Conservation (phyloP, 2,797 vertebrate genomes). For the Hipposideros larvatus region DNA sequence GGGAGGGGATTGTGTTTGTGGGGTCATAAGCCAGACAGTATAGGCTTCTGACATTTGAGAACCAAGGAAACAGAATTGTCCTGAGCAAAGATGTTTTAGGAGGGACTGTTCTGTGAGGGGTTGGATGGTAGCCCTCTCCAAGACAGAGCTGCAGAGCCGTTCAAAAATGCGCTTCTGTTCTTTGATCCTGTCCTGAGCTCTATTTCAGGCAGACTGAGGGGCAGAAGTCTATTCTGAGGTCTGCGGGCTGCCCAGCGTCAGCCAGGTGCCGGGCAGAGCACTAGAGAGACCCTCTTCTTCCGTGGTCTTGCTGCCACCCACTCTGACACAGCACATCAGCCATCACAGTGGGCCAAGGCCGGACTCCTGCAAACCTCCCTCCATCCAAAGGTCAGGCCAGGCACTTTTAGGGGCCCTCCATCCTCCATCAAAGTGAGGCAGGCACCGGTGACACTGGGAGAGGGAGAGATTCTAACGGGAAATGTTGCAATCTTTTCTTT, state of each 20-base stretch:
- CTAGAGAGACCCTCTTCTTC: background rate
- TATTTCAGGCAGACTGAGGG: background rate
- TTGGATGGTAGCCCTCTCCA: background rate
- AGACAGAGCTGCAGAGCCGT: accelerated
- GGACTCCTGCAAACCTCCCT: background rate
- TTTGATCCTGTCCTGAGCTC: background rate
- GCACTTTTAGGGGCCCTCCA: background rate
- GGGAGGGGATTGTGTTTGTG: background rate
- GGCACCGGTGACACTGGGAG: background rate
- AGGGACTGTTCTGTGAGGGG: background rate
- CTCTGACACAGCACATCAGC: background rate
- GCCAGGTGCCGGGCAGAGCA: background rate
- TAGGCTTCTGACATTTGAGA: background rate
- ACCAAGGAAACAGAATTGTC: background rate
- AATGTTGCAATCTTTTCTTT: background rate
- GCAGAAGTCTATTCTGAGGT: background rate
- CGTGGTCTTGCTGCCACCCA: accelerated
- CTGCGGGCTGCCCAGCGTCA: background rate
- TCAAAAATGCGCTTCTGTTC: background rate
- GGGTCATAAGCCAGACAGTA: background rate
- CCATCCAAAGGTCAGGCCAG: no score
- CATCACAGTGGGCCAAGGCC: background rate
- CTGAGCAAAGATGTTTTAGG: background rate
- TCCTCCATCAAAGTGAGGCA: background rate
- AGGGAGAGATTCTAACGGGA: background rate